These are phyloP conservation scores for Parasteatoda lunata DNA, from an alignment of 2,888 invertebrate species.

Conservation along the genomic window DNA sequence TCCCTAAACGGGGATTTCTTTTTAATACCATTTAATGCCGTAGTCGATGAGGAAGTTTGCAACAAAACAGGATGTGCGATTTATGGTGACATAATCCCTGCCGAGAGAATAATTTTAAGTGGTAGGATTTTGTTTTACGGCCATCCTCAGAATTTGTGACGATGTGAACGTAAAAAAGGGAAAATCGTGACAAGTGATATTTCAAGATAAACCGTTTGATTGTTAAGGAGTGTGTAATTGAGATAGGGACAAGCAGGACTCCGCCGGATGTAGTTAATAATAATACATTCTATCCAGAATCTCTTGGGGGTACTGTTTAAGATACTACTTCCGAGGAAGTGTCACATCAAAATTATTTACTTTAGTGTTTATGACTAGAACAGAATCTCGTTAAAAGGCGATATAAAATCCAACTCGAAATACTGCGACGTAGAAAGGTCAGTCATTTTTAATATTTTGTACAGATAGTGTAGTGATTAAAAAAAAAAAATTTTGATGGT, in stretches of 20 bases:
- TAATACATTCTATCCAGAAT: constrained; percentile 13
- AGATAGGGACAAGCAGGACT: background rate
- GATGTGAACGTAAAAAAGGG: background rate
- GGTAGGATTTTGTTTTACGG: constrained; percentile 6
- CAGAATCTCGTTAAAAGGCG: too few species aligned
- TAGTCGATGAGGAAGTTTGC: too few species aligned
- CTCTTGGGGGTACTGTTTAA: background rate
- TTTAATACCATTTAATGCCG: constrained; percentile 2
- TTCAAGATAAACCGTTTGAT: background rate
- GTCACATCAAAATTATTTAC: background rate
- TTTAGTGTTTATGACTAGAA: background rate
- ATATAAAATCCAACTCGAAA: too few species aligned
- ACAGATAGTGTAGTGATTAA: too few species aligned
- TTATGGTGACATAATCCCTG: constrained; percentile 8
- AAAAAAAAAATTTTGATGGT: too few species aligned
- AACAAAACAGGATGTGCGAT: constrained; percentile 19
- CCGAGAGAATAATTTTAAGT: constrained; percentile 5
- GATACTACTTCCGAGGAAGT: background rate
- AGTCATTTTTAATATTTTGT: too few species aligned
- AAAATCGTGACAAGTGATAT: constrained; percentile 2
- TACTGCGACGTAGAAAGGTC: too few species aligned
- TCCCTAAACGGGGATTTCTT: background rate
- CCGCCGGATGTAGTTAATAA: constrained; percentile 24
- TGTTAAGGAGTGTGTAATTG: background rate
- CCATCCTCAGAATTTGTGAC: background rate